Evolutionary conservation across 2,797 vertebrate genomes (phyloP).

Genomic region (Buphagus erythrorhynchus): DNA sequence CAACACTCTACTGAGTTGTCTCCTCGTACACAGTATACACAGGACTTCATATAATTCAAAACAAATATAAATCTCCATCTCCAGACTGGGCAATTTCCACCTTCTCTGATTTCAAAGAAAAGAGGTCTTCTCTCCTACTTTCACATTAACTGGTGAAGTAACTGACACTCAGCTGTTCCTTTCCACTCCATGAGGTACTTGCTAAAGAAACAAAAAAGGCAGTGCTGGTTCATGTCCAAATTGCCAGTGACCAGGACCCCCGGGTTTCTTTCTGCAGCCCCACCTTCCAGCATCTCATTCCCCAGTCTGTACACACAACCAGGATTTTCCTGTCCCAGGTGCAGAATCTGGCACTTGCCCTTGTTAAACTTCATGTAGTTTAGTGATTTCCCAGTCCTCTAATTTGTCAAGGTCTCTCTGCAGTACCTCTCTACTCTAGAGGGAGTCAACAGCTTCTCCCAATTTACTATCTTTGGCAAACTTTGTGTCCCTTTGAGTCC

Average conservation of each 20-base stretch:
- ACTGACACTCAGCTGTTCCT: background rate
- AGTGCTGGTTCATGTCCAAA: background rate
- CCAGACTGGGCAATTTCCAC: background rate
- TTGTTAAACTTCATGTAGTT: background rate
- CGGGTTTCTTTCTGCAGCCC: background rate
- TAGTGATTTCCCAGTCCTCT: background rate
- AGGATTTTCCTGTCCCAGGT: background rate
- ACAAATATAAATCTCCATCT: background rate
- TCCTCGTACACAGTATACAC: background rate
- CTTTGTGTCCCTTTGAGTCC: background rate
- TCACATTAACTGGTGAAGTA: background rate
- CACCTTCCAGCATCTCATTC: background rate
- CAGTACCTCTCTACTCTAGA: rapidly evolving
- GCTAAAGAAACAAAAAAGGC: background rate
- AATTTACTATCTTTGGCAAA: background rate
- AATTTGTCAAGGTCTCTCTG: background rate
- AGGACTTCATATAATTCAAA: background rate
- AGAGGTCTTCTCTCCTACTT: background rate
- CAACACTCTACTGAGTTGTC: background rate
- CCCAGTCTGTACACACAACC: background rate
- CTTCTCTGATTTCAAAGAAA: background rate
- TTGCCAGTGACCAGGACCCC: background rate
- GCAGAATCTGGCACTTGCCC: rapidly evolving
- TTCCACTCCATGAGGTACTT: background rate
- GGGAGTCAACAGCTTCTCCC: rapidly evolving